These are phyloP conservation scores for Salvelinus alpinus DNA, from an alignment of 2,113 vertebrate genomes.

Conservation along the genomic window DNA sequence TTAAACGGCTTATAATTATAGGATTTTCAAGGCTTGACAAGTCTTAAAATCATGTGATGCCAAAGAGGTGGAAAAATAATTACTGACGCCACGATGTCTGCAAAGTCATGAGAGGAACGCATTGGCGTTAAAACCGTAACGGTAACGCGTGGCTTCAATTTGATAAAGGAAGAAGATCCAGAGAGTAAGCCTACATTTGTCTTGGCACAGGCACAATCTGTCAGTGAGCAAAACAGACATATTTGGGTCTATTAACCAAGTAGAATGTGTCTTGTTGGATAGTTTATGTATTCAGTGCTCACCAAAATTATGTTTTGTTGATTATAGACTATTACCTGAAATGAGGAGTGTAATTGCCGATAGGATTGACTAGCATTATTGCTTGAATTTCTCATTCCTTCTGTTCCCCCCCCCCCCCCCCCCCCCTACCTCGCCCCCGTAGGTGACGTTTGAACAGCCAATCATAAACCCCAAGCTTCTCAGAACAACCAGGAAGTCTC, in stretches of 20 bases:
- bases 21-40: conserved; percentile 3
- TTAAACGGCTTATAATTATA: too few relatives aligned
- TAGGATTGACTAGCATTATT: not conserved
- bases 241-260: too few relatives aligned
- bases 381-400: too few relatives aligned
- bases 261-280: too few relatives aligned
- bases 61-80: conserved; percentile 61
- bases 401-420: conserved; percentile 1
- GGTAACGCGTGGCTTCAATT: conserved; percentile 69
- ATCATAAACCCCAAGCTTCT: conserved; percentile 39
- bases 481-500: not conserved
- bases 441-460: conserved; percentile 45
- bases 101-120: conserved; percentile 81
- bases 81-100: conserved; percentile 86
- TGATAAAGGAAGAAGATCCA: not conserved
- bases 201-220: not conserved
- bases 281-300: too few relatives aligned
- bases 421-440: conserved; percentile 39
- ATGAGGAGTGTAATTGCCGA: conserved; percentile 47
- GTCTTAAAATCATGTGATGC: not conserved
- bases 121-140: conserved; percentile 71
- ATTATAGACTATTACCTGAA: conserved; percentile 27
- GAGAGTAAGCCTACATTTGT: not conserved
- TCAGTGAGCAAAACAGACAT: too few relatives aligned
- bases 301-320: too few relatives aligned